A percentile compares a stretch with the other conserved stretches of the same genome.
These are phyloP conservation scores for Passer montanus DNA, from an alignment of 2,113 vertebrate genomes.

Conservation along the genomic window DNA sequence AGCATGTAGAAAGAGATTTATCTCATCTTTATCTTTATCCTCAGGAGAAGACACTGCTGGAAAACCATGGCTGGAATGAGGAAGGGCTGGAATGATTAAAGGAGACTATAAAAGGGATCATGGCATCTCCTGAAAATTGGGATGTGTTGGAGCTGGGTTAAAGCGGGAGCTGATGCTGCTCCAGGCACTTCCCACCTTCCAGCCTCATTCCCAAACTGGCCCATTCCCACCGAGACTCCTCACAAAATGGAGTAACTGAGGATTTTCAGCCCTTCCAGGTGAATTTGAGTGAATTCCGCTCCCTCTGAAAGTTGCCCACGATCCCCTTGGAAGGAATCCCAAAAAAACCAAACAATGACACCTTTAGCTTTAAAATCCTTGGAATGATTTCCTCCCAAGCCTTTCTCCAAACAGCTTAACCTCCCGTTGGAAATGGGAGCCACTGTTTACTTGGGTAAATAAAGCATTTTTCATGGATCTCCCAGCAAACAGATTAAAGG, in stretches of 20 bases:
- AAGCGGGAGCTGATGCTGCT: fast-evolving
- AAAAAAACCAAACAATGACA: neutral
- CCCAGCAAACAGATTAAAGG: constrained; percentile 67
- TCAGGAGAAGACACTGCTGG: neutral
- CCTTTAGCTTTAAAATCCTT: constrained; percentile 75
- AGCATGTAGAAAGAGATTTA: neutral
- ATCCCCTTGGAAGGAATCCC: constrained; percentile 36
- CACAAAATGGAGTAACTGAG: neutral
- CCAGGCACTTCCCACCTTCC: neutral
- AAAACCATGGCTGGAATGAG: neutral
- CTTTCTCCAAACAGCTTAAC: constrained; percentile 86
- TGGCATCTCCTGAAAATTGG: neutral
- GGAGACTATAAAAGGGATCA: neutral
- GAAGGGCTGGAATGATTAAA: neutral
- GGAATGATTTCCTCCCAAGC: constrained; percentile 78
- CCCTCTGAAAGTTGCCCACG: neutral
- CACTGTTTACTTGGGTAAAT: constrained; percentile 75
- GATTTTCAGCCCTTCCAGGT: neutral
- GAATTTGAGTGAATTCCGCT: neutral
- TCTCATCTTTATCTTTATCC: no score
- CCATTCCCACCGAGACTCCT: fast-evolving
- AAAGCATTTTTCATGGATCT: constrained; percentile 59
- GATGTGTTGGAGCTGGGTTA: neutral
- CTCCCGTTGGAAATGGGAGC: constrained; percentile 76
- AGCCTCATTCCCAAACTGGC: fast-evolving